phyloP scores from a whole-genome alignment of 2,888 invertebrate species.

The Caenorhabditis sulstoni region DNA sequence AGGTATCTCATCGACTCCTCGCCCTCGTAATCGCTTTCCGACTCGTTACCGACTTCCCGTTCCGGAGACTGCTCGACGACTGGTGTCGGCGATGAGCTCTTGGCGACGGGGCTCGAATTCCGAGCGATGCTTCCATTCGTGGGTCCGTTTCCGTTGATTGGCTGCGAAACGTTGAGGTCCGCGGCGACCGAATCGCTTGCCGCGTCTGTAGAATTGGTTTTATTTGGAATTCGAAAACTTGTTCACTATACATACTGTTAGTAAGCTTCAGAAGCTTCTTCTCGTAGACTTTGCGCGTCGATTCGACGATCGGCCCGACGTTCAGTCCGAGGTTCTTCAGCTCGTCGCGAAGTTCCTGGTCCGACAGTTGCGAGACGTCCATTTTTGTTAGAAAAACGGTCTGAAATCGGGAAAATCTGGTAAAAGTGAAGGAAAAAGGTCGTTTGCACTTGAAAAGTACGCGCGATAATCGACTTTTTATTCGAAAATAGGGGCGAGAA shows the following conservation, averaged over 20 bases:
- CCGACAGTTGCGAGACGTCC: constrained; percentile 40
- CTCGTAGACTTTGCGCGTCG: constrained; percentile 48
- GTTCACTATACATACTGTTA: constrained; percentile 7
- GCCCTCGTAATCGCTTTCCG: constrained; percentile 54
- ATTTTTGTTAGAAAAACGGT: constrained; percentile 20
- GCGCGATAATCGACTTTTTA: neutral
- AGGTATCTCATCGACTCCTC: constrained; percentile 62
- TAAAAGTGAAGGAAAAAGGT: neutral
- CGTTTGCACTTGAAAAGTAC: neutral
- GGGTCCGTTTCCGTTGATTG: constrained; percentile 4
- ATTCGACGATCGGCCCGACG: constrained; percentile 45
- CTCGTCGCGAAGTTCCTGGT: constrained; percentile 35
- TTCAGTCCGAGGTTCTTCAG: constrained; percentile 25
- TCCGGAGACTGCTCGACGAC: neutral
- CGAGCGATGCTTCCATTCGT: neutral
- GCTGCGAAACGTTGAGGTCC: constrained; percentile 4
- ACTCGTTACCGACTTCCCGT: neutral
- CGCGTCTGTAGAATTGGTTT: constrained; percentile 3
- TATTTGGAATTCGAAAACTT: neutral
- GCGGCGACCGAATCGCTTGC: neutral
- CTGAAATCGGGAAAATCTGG: constrained; percentile 10
- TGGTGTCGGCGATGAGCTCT: neutral
- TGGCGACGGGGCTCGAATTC: constrained; percentile 5
- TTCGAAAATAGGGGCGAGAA: neutral
- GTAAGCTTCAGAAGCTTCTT: constrained; percentile 43